Conservation (phyloP, 2,888 invertebrate genomes). For the Elmis aenea region DNA sequence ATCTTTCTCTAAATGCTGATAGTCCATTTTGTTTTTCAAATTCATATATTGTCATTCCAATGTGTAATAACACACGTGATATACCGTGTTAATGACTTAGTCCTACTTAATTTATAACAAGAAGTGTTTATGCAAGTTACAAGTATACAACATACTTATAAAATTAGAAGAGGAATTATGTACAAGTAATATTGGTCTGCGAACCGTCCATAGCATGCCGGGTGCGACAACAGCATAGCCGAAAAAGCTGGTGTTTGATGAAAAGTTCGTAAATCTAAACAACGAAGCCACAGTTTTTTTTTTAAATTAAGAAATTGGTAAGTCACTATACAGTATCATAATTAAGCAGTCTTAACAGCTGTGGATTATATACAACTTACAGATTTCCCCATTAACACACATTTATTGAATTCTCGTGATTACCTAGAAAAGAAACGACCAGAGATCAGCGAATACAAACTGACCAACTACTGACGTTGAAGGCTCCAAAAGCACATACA, state of each 20-base stretch:
- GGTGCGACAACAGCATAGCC: slow-evolving; percentile 28
- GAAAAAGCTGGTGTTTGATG: slow-evolving; percentile 30
- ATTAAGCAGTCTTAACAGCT: slow-evolving; percentile 34
- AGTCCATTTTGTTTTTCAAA: slow-evolving; percentile 15
- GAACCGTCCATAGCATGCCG: slow-evolving; percentile 25
- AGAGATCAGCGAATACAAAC: no score
- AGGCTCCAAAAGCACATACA: not conserved
- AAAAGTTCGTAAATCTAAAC: slow-evolving; percentile 23
- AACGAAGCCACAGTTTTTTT: slow-evolving; percentile 14
- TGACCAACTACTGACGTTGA: no score
- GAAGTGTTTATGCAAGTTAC: not conserved
- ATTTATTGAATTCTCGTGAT: no score
- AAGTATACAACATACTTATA: slow-evolving; percentile 13
- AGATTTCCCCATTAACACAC: slow-evolving; percentile 11
- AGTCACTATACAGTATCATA: slow-evolving; percentile 26
- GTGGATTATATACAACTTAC: slow-evolving; percentile 27
- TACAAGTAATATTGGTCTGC: slow-evolving; percentile 25
- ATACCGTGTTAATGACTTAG: no score
- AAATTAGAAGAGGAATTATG: slow-evolving; percentile 17
- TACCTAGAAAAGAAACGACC: no score
- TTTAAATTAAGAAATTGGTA: slow-evolving; percentile 8
- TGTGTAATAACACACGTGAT: slow-evolving; percentile 10
- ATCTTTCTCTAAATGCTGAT: no score
- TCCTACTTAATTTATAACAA: no score
- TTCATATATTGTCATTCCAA: slow-evolving; percentile 19